Evolutionary conservation across 2,888 invertebrate species (phyloP).

Genomic region (Tineola bisselliella): DNA sequence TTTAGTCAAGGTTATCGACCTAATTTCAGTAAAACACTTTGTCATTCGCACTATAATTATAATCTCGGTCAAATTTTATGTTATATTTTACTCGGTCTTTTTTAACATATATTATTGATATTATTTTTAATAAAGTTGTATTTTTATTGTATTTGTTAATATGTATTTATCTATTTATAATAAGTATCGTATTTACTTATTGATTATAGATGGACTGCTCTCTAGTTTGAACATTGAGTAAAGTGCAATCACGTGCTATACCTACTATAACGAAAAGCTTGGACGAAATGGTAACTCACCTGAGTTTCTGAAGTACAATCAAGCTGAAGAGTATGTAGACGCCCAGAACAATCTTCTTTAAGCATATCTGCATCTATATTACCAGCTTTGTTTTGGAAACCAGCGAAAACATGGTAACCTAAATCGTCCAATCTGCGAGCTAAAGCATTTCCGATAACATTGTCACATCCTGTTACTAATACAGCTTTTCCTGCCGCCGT

Average conservation of each 20-base stretch:
- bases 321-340: conserved; percentile 77
- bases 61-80: neutral
- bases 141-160: too few species aligned
- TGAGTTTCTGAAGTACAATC: conserved; percentile 84
- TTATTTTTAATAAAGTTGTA: too few species aligned
- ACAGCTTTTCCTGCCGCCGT: conserved; percentile 86
- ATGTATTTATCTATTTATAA: too few species aligned
- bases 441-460: conserved; percentile 75
- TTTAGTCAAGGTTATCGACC: conserved; percentile 1
- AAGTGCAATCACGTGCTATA: too few species aligned
- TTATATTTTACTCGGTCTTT: neutral
- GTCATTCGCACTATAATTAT: neutral
- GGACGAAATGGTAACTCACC: conserved; percentile 31
- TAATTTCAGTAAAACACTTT: neutral
- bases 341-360: conserved; percentile 81
- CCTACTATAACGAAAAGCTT: too few species aligned
- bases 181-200: too few species aligned
- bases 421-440: conserved; percentile 84
- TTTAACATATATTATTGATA: too few species aligned
- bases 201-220: too few species aligned
- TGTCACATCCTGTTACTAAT: conserved; percentile 85
- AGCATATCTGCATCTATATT: conserved; percentile 77
- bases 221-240: too few species aligned
- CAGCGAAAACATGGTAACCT: conserved; percentile 90
- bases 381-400: conserved; percentile 74